Evolutionary conservation across 1,140 invertebrate genomes (phyloP).

Genomic region (Gryon sp.): DNA sequence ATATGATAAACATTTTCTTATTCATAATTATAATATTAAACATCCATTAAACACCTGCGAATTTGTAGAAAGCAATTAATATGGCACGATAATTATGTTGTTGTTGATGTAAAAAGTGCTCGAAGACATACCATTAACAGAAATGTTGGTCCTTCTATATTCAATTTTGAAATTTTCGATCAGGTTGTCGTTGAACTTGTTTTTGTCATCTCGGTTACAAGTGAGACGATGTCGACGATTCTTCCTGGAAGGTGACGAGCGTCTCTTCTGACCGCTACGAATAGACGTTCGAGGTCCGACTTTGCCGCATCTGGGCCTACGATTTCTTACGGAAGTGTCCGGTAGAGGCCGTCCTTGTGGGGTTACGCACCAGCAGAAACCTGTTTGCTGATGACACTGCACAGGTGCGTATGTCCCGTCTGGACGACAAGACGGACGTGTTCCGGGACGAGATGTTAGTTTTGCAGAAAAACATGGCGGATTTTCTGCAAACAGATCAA

Average conservation of each 20-base stretch:
- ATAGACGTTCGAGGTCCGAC: conserved; percentile 59
- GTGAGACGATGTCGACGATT: conserved; percentile 73
- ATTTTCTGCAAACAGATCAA: conserved; percentile 69
- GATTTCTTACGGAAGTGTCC: conserved; percentile 85
- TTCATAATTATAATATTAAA: no score
- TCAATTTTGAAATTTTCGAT: conserved; percentile 91
- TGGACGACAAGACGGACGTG: conserved; percentile 84
- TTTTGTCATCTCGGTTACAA: conserved; percentile 87
- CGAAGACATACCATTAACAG: conserved; percentile 70
- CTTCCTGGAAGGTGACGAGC: conserved; percentile 72
- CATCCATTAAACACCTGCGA: no score
- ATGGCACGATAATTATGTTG: no score
- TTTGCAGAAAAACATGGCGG: conserved; percentile 79
- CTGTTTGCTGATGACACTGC: conserved; percentile 89
- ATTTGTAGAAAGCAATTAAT: no score
- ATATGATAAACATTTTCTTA: no score
- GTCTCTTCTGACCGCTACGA: conserved; percentile 68
- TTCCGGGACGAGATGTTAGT: conserved; percentile 65
- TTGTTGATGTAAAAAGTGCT: no score
- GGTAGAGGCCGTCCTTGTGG: conserved; percentile 87
- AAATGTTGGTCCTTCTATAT: conserved; percentile 80
- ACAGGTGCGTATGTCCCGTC: conserved; percentile 91
- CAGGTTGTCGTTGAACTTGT: conserved; percentile 89
- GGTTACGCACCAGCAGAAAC: conserved; percentile 92
- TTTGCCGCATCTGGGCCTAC: conserved; percentile 83